A percentile compares a stretch with the other conserved stretches of the same genome.
phyloP scores from a whole-genome alignment of 2,888 invertebrate species.

The Acanthococcus lagerstroemiae region DNA sequence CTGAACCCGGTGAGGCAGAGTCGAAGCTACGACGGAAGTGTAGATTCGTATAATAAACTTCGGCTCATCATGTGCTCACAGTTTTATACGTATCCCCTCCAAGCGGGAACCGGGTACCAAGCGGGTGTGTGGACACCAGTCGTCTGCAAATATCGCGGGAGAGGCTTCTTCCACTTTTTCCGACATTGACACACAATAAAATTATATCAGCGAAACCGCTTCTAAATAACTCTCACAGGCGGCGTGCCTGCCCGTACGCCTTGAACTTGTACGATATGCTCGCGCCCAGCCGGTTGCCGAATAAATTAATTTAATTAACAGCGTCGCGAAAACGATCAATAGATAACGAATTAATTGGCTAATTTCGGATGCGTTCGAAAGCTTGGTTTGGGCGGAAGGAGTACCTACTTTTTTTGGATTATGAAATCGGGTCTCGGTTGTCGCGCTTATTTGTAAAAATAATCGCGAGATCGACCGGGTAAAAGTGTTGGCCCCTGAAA shows the following conservation, averaged over 20 bases:
- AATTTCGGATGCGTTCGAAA: too few relatives aligned
- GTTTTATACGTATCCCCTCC: slow-evolving; percentile 26
- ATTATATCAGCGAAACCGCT: slow-evolving; percentile 3
- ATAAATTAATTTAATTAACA: not conserved
- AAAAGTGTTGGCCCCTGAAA: too few relatives aligned
- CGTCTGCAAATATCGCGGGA: slow-evolving; percentile 7
- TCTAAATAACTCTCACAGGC: slow-evolving; percentile 14
- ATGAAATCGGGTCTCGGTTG: too few relatives aligned
- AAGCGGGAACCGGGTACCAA: not conserved
- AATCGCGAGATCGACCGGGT: too few relatives aligned
- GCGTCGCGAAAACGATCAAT: too few relatives aligned
- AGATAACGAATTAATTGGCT: too few relatives aligned
- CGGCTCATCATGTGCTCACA: slow-evolving; percentile 12
- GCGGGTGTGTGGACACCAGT: not conserved
- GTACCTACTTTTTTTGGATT: too few relatives aligned
- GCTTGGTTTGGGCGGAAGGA: too few relatives aligned
- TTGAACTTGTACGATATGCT: not conserved
- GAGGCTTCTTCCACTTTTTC: slow-evolving; percentile 4
- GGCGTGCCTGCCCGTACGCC: not conserved
- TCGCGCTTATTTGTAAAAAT: too few relatives aligned
- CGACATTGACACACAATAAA: not conserved
- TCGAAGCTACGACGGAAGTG: slow-evolving; percentile 15
- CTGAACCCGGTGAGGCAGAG: not conserved
- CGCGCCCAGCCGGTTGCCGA: not conserved
- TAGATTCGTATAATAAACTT: slow-evolving; percentile 19